Base-by-base conservation (phyloP, 1,140 invertebrate genomes). In the Panagrolaimus sp. region DNA sequence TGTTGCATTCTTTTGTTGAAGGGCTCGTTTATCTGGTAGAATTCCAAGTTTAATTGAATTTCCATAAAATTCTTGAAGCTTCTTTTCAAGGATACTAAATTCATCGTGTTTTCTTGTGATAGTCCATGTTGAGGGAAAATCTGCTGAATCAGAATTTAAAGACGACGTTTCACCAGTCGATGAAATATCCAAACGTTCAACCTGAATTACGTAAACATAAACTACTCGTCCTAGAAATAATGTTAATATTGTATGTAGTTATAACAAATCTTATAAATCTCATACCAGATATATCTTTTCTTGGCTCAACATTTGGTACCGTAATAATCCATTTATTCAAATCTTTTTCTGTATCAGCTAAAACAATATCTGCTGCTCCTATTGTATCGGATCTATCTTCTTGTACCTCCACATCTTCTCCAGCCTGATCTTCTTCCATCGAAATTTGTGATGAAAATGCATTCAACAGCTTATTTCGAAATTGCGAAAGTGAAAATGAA, bases 61-160 rank as follows among this genome's bases (percentile, higher is more conserved):
- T n/a, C 74, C 76, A 51, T 69, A 63, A 63, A 65, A 67, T 23
- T 70, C 53, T n/a, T 47, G 25, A 13, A 76, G 31, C 38, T 65
- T 65, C 20, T 67, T 51, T 44, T 76, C 76, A 16, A 76, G 57
- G 14, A 48, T 27, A 47, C 57, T 76, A 43, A 76, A 76, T 62
- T 76, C 74, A 7, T 76, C 77, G 47, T 74, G 79, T 45, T 61
- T 71, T 23, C 75, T 42, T 13, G 75, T 67, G 23, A 78, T 51
- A 9, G 73, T 70, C 74, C 74, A 76, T 11, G 61, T 27, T 0
- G 23, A 25, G 1, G 38, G 70, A 9, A 69, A 53, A 11, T 69
- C 48, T 14, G 4, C 31, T 20, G 51, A 27, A 57, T 20, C 23
- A 5, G 4, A 20, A 44, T 70, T 69, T 20, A 45, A 13, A 45